These are phyloP conservation scores for Alouatta palliata DNA, from an alignment of 2,113 vertebrate species.

Conservation along the genomic window DNA sequence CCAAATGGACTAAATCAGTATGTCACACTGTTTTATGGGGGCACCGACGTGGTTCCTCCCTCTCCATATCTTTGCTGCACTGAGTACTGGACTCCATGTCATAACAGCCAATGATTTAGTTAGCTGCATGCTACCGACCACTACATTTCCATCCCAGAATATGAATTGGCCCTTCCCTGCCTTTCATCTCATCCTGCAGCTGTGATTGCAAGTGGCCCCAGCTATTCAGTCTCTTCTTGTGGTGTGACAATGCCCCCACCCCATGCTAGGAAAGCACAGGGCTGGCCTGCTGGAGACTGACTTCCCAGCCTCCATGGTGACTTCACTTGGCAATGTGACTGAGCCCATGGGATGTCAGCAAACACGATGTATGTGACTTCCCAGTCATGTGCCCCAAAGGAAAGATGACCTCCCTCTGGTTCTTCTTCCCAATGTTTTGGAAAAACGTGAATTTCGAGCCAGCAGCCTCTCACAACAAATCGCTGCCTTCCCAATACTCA, in stretches of 20 bases:
- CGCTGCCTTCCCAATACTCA: neutral
- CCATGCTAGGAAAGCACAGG: neutral
- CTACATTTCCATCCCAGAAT: neutral
- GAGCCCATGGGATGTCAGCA: neutral
- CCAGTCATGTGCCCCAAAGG: neutral
- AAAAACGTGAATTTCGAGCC: neutral
- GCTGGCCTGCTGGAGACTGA: neutral
- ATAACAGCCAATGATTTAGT: neutral
- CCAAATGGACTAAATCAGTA: neutral
- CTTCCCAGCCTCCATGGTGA: neutral
- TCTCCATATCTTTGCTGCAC: neutral
- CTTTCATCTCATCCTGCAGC: neutral
- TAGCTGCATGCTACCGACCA: neutral
- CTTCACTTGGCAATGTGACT: neutral
- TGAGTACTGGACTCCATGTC: neutral
- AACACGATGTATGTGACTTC: neutral
- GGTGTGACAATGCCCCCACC: neutral
- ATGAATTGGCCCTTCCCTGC: neutral
- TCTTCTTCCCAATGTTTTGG: neutral
- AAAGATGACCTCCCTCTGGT: neutral
- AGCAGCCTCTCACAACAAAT: neutral
- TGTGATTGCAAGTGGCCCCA: neutral
- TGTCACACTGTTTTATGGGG: neutral
- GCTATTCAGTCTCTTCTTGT: neutral
- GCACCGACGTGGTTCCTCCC: neutral